phyloP scores from a whole-genome alignment of 1,140 invertebrate genomes.

The Orchesella cincta region DNA sequence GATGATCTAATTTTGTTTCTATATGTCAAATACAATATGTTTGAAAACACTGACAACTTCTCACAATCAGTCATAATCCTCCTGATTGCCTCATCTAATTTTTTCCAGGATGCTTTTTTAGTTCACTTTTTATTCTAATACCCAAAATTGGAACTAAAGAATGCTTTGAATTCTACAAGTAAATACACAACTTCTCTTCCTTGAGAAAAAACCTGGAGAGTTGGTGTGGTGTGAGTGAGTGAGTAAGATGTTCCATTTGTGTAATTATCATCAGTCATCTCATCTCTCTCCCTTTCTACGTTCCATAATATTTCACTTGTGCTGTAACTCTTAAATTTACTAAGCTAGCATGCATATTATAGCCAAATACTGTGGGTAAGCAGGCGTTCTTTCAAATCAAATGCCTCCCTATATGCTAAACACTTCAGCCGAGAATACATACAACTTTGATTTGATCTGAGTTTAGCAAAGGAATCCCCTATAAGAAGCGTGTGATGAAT shows the following conservation, averaged over 20 bases:
- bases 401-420: background rate
- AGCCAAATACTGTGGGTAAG: background rate
- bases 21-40: too few species aligned
- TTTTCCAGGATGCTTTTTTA: background rate
- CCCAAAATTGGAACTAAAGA: background rate
- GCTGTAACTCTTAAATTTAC: too few species aligned
- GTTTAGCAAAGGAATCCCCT: background rate
- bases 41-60: too few species aligned
- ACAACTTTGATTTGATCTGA: background rate
- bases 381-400: background rate
- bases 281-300: background rate
- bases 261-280: background rate
- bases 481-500: background rate
- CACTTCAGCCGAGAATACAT: background rate
- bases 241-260: background rate
- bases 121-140: background rate
- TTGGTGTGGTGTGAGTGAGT: background rate
- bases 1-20: too few species aligned
- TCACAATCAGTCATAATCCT: background rate
- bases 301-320: too few species aligned
- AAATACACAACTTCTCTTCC: background rate
- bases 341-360: too few species aligned
- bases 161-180: background rate
- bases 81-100: background rate
- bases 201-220: background rate